These are phyloP conservation scores for Sisyra nigra DNA, from an alignment of 2,888 invertebrate species.

Conservation along the genomic window DNA sequence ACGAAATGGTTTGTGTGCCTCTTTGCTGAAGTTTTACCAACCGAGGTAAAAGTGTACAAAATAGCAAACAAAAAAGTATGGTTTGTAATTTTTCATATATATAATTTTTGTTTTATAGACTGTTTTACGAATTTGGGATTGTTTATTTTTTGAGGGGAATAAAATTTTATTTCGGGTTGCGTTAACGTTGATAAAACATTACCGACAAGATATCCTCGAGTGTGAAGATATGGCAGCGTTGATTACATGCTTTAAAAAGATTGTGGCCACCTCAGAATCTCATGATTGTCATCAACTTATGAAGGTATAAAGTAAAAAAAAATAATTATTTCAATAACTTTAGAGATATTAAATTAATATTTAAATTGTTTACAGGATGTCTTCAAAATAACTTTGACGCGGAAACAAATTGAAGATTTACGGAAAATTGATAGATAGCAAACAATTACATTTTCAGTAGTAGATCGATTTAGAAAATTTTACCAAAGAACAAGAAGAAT, in stretches of 20 bases:
- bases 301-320: conserved; percentile 38
- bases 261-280: conserved; percentile 61
- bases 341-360: background rate
- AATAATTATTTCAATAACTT: conserved; percentile 22
- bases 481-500: no score
- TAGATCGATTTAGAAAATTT: no score
- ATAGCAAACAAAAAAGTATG: background rate
- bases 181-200: conserved; percentile 62
- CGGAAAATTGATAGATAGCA: conserved; percentile 25
- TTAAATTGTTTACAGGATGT: conserved; percentile 47
- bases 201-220: conserved; percentile 51
- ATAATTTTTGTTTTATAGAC: conserved; percentile 36
- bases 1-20: conserved; percentile 95
- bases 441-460: no score
- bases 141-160: conserved; percentile 85
- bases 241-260: conserved; percentile 67
- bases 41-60: conserved; percentile 45
- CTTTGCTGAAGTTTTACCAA: conserved; percentile 83
- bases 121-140: conserved; percentile 89
- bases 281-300: conserved; percentile 81
- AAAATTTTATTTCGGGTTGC: conserved; percentile 86
- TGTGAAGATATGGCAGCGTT: conserved; percentile 69
- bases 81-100: background rate
- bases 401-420: conserved; percentile 43
- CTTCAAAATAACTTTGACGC: conserved; percentile 65